Percentiles rank a stretch among this genome's conserved stretches.
These are phyloP conservation scores for Morpho deidamia DNA, from an alignment of 2,888 invertebrate genomes.

Conservation along the genomic window DNA sequence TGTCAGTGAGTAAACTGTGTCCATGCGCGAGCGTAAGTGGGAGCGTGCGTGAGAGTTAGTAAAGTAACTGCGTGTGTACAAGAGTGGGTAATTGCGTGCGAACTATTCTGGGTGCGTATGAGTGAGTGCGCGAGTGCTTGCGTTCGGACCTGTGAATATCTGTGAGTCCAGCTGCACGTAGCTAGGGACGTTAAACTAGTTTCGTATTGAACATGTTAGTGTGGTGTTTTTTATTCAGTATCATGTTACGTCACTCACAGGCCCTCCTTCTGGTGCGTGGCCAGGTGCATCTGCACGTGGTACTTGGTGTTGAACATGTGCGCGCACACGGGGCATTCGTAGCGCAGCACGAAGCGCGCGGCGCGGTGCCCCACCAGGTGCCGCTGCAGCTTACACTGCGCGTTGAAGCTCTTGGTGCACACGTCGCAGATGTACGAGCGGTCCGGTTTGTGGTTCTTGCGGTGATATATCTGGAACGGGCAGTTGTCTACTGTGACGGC, in stretches of 20 bases:
- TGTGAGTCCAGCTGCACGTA: no score
- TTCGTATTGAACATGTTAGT: no score
- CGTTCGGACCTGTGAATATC: no score
- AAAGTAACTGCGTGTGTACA: no score
- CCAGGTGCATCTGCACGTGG: slow-evolving; percentile 60
- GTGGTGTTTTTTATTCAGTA: neutral
- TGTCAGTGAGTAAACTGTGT: no score
- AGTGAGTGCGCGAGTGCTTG: no score
- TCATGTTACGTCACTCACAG: slow-evolving; percentile 33
- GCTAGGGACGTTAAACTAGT: no score
- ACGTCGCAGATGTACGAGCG: slow-evolving; percentile 51
- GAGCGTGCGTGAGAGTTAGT: no score
- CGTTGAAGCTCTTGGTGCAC: slow-evolving; percentile 54
- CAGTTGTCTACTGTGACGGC: neutral
- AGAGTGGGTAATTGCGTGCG: no score
- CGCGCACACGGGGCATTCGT: slow-evolving; percentile 70
- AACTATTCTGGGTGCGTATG: no score
- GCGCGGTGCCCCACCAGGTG: slow-evolving; percentile 46
- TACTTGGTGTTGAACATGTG: slow-evolving; percentile 69
- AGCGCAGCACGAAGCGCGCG: slow-evolving; percentile 45
- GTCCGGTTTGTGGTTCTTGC: slow-evolving; percentile 48
- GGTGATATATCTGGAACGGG: slow-evolving; percentile 50
- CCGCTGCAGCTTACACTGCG: slow-evolving; percentile 51
- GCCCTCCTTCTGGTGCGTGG: slow-evolving; percentile 61
- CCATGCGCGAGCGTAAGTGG: no score